Evolutionary conservation across 2,888 invertebrate species (phyloP).

Genomic region (Troides helena): DNA sequence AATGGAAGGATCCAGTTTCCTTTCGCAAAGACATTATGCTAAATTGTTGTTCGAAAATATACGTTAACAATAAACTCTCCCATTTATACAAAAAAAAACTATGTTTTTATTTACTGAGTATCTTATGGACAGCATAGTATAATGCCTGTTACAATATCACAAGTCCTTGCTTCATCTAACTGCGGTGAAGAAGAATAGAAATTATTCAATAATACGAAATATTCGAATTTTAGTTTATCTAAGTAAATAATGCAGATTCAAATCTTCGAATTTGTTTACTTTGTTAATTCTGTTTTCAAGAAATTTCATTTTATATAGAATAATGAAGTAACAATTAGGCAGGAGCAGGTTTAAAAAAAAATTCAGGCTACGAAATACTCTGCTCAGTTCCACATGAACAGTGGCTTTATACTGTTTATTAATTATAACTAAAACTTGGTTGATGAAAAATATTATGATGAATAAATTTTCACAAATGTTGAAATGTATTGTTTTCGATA

Average conservation of each 20-base stretch:
- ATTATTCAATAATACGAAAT: no score
- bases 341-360: not conserved
- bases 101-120: no score
- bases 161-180: not conserved
- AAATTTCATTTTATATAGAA: no score
- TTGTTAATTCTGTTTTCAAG: no score
- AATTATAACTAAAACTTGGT: not conserved
- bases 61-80: conserved; percentile 1
- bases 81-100: not conserved
- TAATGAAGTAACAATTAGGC: no score
- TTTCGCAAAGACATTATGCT: conserved; percentile 43
- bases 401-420: no score
- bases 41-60: conserved; percentile 32
- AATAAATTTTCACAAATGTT: not conserved
- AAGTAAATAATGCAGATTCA: no score
- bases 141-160: not conserved
- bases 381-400: not conserved
- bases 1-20: conserved; percentile 62
- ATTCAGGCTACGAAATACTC: not conserved
- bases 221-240: no score
- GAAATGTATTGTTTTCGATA: not conserved
- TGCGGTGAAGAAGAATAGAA: not conserved
- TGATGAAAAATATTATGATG: not conserved
- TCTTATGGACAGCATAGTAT: not conserved
- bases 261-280: no score